These are phyloP conservation scores for Cacatua alba DNA, from an alignment of 2,113 vertebrate genomes.

Conservation along the genomic window DNA sequence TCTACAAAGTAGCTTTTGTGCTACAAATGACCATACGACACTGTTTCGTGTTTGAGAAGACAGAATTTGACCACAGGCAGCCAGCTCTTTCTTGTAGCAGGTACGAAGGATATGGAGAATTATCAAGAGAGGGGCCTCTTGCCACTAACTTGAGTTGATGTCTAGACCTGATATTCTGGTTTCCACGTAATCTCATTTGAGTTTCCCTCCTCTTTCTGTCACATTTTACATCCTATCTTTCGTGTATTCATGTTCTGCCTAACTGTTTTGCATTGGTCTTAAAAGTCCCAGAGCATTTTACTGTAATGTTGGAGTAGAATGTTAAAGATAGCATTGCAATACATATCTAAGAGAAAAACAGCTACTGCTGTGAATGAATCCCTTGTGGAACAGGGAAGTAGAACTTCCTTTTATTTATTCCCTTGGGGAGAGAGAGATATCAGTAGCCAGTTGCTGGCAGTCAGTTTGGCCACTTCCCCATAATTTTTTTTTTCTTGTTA, in stretches of 20 bases:
- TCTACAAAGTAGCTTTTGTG: background rate
- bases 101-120: background rate
- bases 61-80: background rate
- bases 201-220: background rate
- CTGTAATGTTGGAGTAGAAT: background rate
- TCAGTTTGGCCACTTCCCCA: background rate
- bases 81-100: background rate
- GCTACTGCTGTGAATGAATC: background rate
- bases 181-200: background rate
- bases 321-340: background rate
- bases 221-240: background rate
- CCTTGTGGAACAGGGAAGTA: background rate
- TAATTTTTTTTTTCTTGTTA: background rate
- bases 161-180: background rate
- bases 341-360: background rate
- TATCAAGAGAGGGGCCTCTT: background rate
- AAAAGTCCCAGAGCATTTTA: background rate
- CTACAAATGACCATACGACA: accelerated
- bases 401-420: constrained; percentile 20
- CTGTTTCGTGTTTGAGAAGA: background rate
- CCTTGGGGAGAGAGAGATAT: background rate
- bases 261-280: background rate
- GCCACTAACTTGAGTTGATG: background rate
- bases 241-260: background rate
- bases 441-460: background rate